These are phyloP conservation scores for Notoglanidium macrostoma DNA, from an alignment of 2,797 vertebrate genomes.

Conservation along the genomic window DNA sequence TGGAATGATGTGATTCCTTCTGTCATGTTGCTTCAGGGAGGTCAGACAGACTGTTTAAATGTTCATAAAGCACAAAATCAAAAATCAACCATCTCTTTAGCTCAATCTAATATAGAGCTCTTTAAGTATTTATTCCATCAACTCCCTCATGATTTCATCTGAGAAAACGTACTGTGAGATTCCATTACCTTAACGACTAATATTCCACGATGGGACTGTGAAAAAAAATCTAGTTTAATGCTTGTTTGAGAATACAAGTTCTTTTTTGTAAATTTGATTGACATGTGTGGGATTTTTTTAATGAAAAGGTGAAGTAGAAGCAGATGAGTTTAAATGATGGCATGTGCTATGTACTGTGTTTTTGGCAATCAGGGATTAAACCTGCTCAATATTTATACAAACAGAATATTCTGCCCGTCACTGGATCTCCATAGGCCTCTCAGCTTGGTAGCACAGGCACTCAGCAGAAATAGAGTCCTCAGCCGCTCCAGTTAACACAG, in stretches of 20 bases:
- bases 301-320: not conserved
- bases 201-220: not conserved
- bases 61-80: constrained; percentile 52
- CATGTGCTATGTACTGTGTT: not conserved
- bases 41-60: constrained; percentile 67
- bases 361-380: not conserved
- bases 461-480: constrained; percentile 73
- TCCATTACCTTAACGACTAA: not conserved
- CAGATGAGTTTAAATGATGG: not conserved
- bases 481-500: constrained; percentile 88
- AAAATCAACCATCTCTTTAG: constrained; percentile 33
- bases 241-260: not conserved
- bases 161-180: constrained; percentile 2
- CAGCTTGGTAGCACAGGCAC: constrained; percentile 68
- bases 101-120: constrained; percentile 39
- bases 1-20: constrained; percentile 64
- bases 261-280: not conserved
- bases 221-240: too few relatives aligned
- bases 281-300: constrained; percentile 11
- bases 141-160: constrained; percentile 12
- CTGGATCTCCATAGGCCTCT: not conserved
- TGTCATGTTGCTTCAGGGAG: constrained; percentile 65
- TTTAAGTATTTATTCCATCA: constrained; percentile 46
- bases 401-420: not conserved
- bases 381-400: not conserved